Base-by-base conservation (phyloP, 2,888 invertebrate genomes). In the Aelia acuminata region DNA sequence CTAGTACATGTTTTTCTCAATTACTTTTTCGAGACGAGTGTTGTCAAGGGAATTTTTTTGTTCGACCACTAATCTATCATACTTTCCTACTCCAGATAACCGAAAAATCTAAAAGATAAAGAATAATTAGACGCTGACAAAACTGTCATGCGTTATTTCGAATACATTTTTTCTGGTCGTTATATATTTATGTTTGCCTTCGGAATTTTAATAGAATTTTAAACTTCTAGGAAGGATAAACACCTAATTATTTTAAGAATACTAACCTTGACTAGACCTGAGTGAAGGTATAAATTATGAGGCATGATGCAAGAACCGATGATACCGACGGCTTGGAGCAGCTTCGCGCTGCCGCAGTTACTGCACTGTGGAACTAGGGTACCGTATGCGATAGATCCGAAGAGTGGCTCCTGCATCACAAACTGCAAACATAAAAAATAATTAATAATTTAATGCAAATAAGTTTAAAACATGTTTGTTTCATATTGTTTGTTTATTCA, bases 261-360 rank as follows among this genome's bases (percentile, higher is more conserved):
- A 18, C 50, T 80, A 92, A 96, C 96, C 94, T 97, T 97, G 75
- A 97, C 97, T 88, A 97, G 93, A 22, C 97, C 97, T 43, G 97
- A 97, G 92, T 98, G 97, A 31, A 97, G 93, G 92, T 97, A 97
- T 89, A 97, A 93, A 93, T 98, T 97, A 91, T 98, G 97, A 0
- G 97, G 97, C 97, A 97, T 97, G 90, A 97, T 97, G 48, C 97
- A 96, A 75, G 96, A 96, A 26, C 96, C 97, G 87, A 98, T 94
- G 87, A 97, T 95, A 49, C 97, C 96, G 39, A 96, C 95, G 70
- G 96, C 96, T 92, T 95, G 95, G 22, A 95, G 91, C 39, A 97
- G 92, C 39, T 95, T 95, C 87, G 93, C 92, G 0, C 94, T 93
- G 90, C 95, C 94, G 92, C 97, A 97, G 90, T 94, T 94, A 43